Base-by-base conservation (phyloP, 2,797 vertebrate genomes). In the Anguilla pacifica region DNA sequence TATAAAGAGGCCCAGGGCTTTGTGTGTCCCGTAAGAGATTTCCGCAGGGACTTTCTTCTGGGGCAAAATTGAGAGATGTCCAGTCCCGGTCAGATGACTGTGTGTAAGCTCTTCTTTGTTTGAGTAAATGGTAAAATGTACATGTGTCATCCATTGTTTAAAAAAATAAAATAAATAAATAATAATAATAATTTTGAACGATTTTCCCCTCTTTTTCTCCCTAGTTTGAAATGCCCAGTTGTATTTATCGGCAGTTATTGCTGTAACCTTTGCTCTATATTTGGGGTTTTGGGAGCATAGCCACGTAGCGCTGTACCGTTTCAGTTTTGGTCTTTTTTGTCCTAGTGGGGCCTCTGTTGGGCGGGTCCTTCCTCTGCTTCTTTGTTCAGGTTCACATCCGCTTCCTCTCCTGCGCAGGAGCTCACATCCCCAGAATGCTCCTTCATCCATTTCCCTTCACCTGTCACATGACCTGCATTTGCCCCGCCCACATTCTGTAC, bases 1-100 rank as follows among this genome's bases (percentile, higher is more conserved):
- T 90, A 85, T 74, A 81, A 59, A 49, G 70, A 28, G 70, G 81
- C 67, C 59, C 51, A 57, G 59, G 82, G 86, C 85, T 17, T 77
- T 28, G 25, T 6, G 51, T 82, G 72, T 46, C 84, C 87, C 82
- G 46, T 49, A 67, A 59, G 77, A 15, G 61, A 87, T 67, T 86
- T 59, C 70, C 55, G 81, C 25, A 64, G 86, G 86, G 81, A 86
- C 70, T 4, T 84, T 2, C 9, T 83, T 70, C 46, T 89, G 79
- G 55, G 57, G 49, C 70, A 84, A 88, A 81, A 59, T 51, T 74
- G 15, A 57, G 55, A 57, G 13, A 57, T 57, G 15, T 57, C 55
- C 55, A 57, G 61, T 17, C 31, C 1, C 31, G 25, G 72, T 57
- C 70, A 74, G 31, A 83, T 83, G 7, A 7, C 84, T 87, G 72